Evolutionary conservation across 2,888 invertebrate species (phyloP), one percentile per base, ranked within the genome.

Genomic region (Prionchulus punctatus): DNA sequence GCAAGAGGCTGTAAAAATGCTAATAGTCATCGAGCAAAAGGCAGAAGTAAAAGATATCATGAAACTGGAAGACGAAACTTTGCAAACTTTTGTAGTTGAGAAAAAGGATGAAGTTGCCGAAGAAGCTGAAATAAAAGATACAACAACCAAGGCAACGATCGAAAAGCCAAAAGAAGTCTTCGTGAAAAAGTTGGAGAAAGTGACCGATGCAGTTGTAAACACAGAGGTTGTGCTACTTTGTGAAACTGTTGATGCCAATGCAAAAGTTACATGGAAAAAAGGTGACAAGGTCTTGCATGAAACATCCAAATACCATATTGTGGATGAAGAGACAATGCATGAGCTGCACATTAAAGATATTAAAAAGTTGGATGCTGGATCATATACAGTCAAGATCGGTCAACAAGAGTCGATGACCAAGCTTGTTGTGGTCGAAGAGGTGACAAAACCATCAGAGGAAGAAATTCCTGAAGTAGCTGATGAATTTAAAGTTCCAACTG

Each of bases 401-500:
- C 7, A 36, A 12, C 7, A 7, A 36, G 36, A 7, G 36, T 36
- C 36, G 18, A 36, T 36, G 36, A 36, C 18, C 12, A 36, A 36
- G 36, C 36, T 36, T 18, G 36, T 36, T 18, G 36, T 36, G 36
- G 18, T 36, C 7, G 12, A 36, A 18, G 36, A 36, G 18, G 36
- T 36, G 63, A 83, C 81, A 36, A 36, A 7, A 18, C 36, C 18
- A 12, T 36, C 7, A 12, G 36, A 36, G 1, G 81, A 81, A 66
- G 84, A 85, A 64, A 86, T 86, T 68, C 85, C 85, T 1, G 80
- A 83, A 3, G 86, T 85, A 12, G 83, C 85, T 73, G 79, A 79
- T 27, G 84, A 86, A 1, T 73, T 87, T 52, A 75, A 83, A 54
- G 87, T 87, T 75, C 74, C 87, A 57, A 87, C 86, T 12, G 84